Conservation (phyloP, 2,113 vertebrate species). For the Passer montanus region DNA sequence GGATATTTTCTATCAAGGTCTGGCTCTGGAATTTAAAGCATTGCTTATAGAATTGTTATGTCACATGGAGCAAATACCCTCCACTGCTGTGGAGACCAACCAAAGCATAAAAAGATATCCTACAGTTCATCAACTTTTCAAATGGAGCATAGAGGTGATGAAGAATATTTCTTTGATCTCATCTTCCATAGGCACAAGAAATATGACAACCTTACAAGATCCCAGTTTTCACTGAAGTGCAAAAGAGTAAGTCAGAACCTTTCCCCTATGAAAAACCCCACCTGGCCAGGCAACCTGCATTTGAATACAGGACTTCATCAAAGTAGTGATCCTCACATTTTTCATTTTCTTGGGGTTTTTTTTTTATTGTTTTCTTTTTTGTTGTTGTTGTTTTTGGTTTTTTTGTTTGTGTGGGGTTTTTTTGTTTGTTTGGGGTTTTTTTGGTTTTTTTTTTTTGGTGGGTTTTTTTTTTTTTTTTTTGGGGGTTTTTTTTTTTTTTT, state of each 20-base stretch:
- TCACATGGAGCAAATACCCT: not conserved
- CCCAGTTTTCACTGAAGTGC: not conserved
- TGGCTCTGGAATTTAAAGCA: not conserved
- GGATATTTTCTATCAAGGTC: not conserved
- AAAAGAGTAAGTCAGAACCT: not conserved
- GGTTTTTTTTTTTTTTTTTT: too few species aligned
- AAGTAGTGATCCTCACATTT: not conserved
- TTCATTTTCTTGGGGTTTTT: not conserved
- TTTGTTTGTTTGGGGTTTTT: not conserved
- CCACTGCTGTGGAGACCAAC: not conserved
- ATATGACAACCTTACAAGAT: not conserved
- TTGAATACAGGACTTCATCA: not conserved
- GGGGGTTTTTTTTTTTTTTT: too few species aligned
- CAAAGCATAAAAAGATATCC: constrained; percentile 12
- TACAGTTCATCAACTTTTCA: constrained; percentile 42
- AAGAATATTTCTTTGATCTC: constrained; percentile 15
- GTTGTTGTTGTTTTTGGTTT: too few species aligned
- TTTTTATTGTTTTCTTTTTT: too few species aligned
- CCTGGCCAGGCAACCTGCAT: not conserved
- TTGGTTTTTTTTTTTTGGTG: not conserved
- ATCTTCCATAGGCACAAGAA: constrained; percentile 16
- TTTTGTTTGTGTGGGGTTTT: not conserved
- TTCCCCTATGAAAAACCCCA: not conserved
- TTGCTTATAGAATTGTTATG: not conserved
- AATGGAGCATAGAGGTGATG: constrained; percentile 8